These are phyloP conservation scores for Nautilus pompilius DNA, from an alignment of 1,140 invertebrate species.

Conservation along the genomic window DNA sequence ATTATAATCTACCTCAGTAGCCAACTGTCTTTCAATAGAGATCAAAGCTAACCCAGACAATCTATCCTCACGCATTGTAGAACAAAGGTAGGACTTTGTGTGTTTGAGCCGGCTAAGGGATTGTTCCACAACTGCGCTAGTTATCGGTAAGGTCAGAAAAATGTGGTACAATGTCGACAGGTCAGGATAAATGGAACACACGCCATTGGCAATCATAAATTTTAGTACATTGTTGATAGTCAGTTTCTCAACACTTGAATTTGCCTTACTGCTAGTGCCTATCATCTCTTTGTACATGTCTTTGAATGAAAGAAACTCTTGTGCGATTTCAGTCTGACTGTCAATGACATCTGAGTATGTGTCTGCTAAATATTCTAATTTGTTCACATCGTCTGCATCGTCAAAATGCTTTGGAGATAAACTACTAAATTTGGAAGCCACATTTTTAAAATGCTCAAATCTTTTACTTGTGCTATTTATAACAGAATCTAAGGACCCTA, in stretches of 20 bases:
- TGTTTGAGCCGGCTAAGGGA: not conserved
- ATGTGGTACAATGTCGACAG: not conserved
- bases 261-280: not conserved
- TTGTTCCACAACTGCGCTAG: not conserved
- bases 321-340: not conserved
- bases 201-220: not conserved
- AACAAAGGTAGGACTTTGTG: not conserved
- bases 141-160: not conserved
- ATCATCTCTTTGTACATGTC: not conserved
- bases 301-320: conserved; percentile 2
- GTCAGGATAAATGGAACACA: not conserved
- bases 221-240: not conserved
- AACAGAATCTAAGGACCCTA: not conserved
- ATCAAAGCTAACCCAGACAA: not conserved
- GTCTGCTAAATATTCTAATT: not conserved
- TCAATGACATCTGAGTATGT: not conserved
- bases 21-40: not conserved
- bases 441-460: not conserved
- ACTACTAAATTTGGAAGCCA: not conserved
- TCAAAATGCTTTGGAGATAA: not conserved
- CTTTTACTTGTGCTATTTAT: not conserved
- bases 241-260: not conserved
- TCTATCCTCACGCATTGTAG: not conserved
- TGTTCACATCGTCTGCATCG: no score
- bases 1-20: not conserved